Evolutionary conservation across 2,113 vertebrate genomes (phyloP).

Genomic region (Xenopus laevis): DNA sequence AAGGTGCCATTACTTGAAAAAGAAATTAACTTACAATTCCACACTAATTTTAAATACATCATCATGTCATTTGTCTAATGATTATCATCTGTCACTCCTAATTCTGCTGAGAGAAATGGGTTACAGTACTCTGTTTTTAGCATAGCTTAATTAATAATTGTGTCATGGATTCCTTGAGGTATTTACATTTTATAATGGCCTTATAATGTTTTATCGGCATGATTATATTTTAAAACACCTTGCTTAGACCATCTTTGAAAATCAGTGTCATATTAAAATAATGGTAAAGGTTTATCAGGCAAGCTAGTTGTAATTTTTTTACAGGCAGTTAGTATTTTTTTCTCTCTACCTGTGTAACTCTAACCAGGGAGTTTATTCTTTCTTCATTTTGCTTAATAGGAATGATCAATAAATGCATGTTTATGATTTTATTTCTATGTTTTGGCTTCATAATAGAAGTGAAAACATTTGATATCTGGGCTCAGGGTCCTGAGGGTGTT

Average conservation of each 20-base stretch:
- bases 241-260: too few relatives aligned
- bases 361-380: too few relatives aligned
- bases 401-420: too few relatives aligned
- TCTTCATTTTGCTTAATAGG: too few relatives aligned
- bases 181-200: slow-evolving; percentile 37
- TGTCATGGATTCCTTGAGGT: slow-evolving; percentile 31
- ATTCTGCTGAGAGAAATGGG: slow-evolving; percentile 34
- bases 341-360: too few relatives aligned
- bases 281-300: not conserved
- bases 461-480: too few relatives aligned
- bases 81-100: slow-evolving; percentile 42
- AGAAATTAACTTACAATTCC: slow-evolving; percentile 30
- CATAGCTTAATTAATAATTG: slow-evolving; percentile 35
- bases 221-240: slow-evolving; percentile 11
- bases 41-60: slow-evolving; percentile 36
- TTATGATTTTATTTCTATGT: too few relatives aligned
- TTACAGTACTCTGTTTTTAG: slow-evolving; percentile 22
- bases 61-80: slow-evolving; percentile 36
- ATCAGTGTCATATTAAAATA: not conserved
- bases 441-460: too few relatives aligned
- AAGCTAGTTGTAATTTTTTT: not conserved
- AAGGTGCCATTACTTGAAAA: slow-evolving; percentile 23
- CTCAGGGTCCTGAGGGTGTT: too few relatives aligned
- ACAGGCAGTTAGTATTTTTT: too few relatives aligned
- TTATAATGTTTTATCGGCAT: slow-evolving; percentile 29